Evolutionary conservation across 2,797 vertebrate genomes (phyloP), one percentile per base, ranked within the genome.

Genomic region (Protonibea diacanthus): DNA sequence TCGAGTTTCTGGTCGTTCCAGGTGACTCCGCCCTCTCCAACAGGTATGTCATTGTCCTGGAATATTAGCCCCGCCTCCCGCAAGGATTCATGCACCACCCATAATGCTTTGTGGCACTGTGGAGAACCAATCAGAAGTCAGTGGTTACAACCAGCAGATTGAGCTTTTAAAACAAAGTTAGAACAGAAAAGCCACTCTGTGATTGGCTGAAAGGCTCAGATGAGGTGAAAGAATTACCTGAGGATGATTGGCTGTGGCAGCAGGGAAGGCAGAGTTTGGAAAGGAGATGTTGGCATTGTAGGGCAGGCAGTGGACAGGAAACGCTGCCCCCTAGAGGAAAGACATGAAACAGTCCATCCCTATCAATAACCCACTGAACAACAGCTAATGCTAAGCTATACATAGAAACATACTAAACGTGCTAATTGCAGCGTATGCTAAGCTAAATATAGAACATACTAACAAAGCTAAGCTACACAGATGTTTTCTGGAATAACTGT

Each of bases 241-340:
- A 56, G 11, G 0, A 9, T 15, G 75, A 27, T 1, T 67, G 76
- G 23, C 40, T 38, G 63, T 4, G 0, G 53, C 1, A 1, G 7
- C 7, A 1, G 66, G 49, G 42, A 87, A 11, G 79, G n/a, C 38
- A 0, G 81, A 72, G 57, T 0, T 5, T 33, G 89, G 86, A 5
- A 88, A 81, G 15, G 72, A 70, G 63, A 89, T 57, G 64, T 80
- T 76, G n/a, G 0, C 0, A 0, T 86, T 89, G 67, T 83, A 74
- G 0, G 3, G 14, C 6, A 14, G 1, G 25, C 90, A 91, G 14
- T 48, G 49, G 2, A 1, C 11, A 5, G 90, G 86, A 74, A 90
- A 88, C 0, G 0, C 0, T 0, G 0, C 52, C 29, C 71, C 84
- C 88, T 90, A 18, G 12, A 67, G 58, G 58, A 65, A 27, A 66